Conservation (phyloP, 2,113 vertebrate species). For the Pipra filicauda region DNA sequence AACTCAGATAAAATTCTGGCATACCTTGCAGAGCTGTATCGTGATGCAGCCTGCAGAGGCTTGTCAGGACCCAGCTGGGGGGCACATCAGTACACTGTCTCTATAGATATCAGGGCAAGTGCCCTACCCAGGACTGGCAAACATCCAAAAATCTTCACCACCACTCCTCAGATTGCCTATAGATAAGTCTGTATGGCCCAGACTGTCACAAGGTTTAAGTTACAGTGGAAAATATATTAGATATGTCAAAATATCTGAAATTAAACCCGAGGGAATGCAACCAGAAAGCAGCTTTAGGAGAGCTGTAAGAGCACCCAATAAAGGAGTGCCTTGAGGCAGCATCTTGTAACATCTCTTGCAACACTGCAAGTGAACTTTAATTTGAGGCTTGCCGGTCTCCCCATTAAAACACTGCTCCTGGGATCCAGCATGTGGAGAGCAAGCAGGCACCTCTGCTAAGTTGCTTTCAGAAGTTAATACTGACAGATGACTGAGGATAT, state of each 20-base stretch:
- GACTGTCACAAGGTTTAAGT: background rate
- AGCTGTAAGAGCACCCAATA: background rate
- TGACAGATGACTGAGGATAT: background rate
- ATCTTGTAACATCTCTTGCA: background rate
- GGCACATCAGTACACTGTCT: background rate
- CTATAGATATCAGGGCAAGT: background rate
- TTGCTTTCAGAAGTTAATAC: background rate
- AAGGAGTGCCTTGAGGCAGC: background rate
- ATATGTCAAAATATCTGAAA: slow-evolving; percentile 15
- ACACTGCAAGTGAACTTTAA: background rate
- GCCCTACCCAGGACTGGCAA: background rate
- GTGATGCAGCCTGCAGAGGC: background rate
- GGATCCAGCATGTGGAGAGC: background rate
- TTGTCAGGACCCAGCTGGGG: background rate
- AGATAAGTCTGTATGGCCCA: background rate
- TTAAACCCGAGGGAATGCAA: slow-evolving; percentile 1
- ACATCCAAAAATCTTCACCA: background rate
- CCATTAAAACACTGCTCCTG: background rate
- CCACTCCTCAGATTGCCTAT: background rate
- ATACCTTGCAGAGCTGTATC: background rate
- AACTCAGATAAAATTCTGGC: background rate
- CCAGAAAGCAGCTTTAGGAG: background rate
- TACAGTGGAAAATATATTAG: slow-evolving; percentile 43
- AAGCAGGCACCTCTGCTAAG: background rate
- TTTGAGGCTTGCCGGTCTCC: background rate